These are phyloP conservation scores for Naso thynnoides DNA, from an alignment of 2,797 vertebrate species.

Conservation along the genomic window DNA sequence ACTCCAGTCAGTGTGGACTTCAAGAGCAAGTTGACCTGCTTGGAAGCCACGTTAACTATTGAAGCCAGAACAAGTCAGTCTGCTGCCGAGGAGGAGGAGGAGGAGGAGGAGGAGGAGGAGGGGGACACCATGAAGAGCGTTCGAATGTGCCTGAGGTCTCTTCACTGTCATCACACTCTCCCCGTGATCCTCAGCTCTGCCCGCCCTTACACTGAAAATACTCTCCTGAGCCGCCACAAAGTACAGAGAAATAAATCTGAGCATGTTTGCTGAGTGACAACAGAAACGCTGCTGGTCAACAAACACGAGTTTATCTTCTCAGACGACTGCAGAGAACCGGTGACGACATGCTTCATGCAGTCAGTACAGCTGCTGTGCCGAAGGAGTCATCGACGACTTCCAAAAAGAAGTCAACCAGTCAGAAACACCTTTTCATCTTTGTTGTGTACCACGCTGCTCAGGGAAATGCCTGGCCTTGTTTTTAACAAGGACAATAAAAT, in stretches of 20 bases:
- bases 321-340: slow-evolving; percentile 1
- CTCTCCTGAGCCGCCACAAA: slow-evolving; percentile 31
- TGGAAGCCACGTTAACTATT: slow-evolving; percentile 29
- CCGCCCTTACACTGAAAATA: slow-evolving; percentile 47
- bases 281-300: slow-evolving; percentile 20
- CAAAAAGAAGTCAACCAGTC: too few species aligned
- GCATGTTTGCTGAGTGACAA: slow-evolving; percentile 7
- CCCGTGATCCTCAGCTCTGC: slow-evolving; percentile 27
- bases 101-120: background rate
- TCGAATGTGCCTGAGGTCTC: slow-evolving; percentile 51
- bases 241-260: slow-evolving; percentile 33
- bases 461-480: too few species aligned
- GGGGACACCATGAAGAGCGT: slow-evolving; percentile 9
- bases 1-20: slow-evolving; percentile 26
- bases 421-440: too few species aligned
- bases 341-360: background rate
- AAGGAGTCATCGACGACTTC: too few species aligned
- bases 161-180: slow-evolving; percentile 48
- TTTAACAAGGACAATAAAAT: too few species aligned
- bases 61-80: slow-evolving; percentile 13
- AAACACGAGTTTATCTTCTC: background rate
- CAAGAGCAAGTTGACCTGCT: slow-evolving; percentile 18
- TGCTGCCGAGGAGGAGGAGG: slow-evolving; percentile 15
- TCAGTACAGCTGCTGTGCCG: too few species aligned
- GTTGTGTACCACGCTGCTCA: too few species aligned